phyloP scores from a whole-genome alignment of 35 echinoderm and acorn worm species.

The Heliocidaris erythrogramma region DNA sequence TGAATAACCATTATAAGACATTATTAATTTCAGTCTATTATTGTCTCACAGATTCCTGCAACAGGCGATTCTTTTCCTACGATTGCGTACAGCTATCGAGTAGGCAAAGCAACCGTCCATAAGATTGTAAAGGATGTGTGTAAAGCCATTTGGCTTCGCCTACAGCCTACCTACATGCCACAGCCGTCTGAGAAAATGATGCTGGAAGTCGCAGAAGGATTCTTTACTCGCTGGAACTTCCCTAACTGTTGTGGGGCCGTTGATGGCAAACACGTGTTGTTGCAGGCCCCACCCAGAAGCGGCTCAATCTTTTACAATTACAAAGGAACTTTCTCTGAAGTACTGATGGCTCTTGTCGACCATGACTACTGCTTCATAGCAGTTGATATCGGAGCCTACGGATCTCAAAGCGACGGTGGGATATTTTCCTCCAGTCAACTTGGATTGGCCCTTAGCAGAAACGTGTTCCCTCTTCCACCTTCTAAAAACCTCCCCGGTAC shows the following conservation, averaged over 20 bases:
- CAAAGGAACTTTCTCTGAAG: conserved; percentile 47
- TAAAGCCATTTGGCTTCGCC: not conserved
- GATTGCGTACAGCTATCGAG: too few species aligned
- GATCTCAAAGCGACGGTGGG: conserved; percentile 40
- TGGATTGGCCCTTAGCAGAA: too few species aligned
- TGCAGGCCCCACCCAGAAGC: conserved; percentile 36
- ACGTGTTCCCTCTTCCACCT: too few species aligned
- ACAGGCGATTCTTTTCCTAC: too few species aligned
- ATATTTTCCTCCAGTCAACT: not conserved
- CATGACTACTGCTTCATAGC: conserved; percentile 29
- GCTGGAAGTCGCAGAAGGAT: not conserved
- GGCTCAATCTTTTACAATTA: conserved; percentile 53
- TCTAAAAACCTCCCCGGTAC: too few species aligned
- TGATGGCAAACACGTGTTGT: conserved; percentile 54
- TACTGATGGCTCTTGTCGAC: conserved; percentile 55
- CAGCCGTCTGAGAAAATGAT: not conserved
- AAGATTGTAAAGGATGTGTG: not conserved
- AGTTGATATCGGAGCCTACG: conserved; percentile 52
- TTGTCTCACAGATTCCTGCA: too few species aligned
- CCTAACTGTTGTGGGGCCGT: conserved; percentile 56
- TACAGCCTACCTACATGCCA: conserved; percentile 20
- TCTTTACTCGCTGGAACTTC: conserved; percentile 41
- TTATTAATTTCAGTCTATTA: too few species aligned
- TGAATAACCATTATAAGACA: too few species aligned
- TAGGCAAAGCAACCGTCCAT: not conserved